These are phyloP conservation scores for Monomorium pharaonis DNA, from an alignment of 1,140 invertebrate genomes.

Conservation along the genomic window DNA sequence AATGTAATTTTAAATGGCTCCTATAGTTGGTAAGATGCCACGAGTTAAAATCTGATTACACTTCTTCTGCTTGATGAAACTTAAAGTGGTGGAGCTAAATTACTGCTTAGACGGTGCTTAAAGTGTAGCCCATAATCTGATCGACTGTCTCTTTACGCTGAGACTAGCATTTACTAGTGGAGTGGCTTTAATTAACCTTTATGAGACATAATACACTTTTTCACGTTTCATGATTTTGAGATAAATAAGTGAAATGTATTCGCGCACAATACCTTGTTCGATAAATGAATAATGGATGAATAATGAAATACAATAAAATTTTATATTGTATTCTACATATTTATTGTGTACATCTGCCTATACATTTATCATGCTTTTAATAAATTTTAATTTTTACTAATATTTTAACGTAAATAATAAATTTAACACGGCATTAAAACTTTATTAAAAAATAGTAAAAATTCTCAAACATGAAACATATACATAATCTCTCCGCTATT, in stretches of 20 bases:
- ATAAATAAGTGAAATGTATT: constrained; percentile 20
- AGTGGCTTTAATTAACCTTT: constrained; percentile 50
- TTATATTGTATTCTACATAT: background rate
- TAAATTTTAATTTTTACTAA: background rate
- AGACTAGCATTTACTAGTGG: constrained; percentile 27
- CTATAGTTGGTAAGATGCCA: constrained; percentile 49
- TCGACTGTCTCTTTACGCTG: constrained; percentile 53
- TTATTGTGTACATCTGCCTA: background rate
- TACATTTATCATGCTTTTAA: background rate
- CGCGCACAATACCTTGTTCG: background rate
- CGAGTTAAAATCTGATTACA: constrained; percentile 55
- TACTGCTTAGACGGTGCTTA: constrained; percentile 57
- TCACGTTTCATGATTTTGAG: background rate
- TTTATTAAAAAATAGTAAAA: background rate
- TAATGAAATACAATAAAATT: background rate
- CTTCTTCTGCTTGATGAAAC: constrained; percentile 45
- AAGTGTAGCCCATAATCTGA: constrained; percentile 49
- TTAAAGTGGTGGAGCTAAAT: constrained; percentile 54
- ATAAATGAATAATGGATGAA: background rate
- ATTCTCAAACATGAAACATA: background rate
- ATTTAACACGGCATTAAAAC: background rate
- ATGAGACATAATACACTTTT: constrained; percentile 38
- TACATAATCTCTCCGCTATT: background rate
- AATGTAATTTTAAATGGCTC: constrained; percentile 45
- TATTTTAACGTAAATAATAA: background rate